Evolutionary conservation across 2,888 invertebrate species (phyloP).

Genomic region (Brachylomia viminalis): DNA sequence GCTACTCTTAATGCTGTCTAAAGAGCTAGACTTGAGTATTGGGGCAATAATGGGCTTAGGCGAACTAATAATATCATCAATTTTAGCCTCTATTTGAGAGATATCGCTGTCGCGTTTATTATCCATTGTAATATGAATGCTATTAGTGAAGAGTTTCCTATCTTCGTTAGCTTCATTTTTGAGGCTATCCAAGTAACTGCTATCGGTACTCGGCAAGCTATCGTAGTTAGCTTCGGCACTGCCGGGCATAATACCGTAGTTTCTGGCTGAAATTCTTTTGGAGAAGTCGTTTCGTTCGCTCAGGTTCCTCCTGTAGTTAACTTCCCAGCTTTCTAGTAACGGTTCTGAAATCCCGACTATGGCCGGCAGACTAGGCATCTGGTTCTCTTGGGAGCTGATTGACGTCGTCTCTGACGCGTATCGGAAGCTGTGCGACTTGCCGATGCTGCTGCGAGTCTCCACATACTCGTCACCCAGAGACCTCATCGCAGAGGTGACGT

Average conservation of each 20-base stretch:
- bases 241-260: slow-evolving; percentile 81
- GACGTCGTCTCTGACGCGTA: slow-evolving; percentile 89
- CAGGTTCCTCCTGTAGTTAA: slow-evolving; percentile 87
- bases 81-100: slow-evolving; percentile 90
- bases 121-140: slow-evolving; percentile 84
- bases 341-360: slow-evolving; percentile 89
- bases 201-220: slow-evolving; percentile 87
- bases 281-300: slow-evolving; percentile 84
- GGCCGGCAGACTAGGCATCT: slow-evolving; percentile 89
- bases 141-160: slow-evolving; percentile 84
- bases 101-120: slow-evolving; percentile 88
- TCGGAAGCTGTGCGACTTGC: slow-evolving; percentile 94
- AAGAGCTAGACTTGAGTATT: slow-evolving; percentile 89
- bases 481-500: slow-evolving; percentile 80
- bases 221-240: slow-evolving; percentile 84
- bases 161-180: slow-evolving; percentile 85
- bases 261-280: slow-evolving; percentile 85
- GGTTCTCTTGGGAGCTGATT: slow-evolving; percentile 87
- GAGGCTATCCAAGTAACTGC: slow-evolving; percentile 87
- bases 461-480: slow-evolving; percentile 87
- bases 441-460: slow-evolving; percentile 90
- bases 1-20: slow-evolving; percentile 91
- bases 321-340: slow-evolving; percentile 88
- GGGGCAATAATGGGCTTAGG: slow-evolving; percentile 88
- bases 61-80: slow-evolving; percentile 89